Evolutionary conservation across 2,797 vertebrate genomes (phyloP).

Genomic region (Channa striata): DNA sequence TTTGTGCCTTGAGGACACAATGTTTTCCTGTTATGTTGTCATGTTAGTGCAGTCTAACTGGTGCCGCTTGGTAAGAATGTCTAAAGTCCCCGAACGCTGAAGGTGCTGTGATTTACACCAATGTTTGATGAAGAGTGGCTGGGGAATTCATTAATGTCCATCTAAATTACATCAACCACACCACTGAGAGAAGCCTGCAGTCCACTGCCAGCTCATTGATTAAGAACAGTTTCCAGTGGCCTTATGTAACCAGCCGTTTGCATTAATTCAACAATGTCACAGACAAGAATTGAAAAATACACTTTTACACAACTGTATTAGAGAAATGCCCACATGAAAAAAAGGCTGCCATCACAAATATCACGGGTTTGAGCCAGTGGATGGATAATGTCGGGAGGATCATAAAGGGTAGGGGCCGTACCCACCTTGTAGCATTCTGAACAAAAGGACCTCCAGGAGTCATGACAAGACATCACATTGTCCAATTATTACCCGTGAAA

Average conservation of each 20-base stretch:
- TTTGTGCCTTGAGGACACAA: slow-evolving; percentile 32
- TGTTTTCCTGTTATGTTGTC: slow-evolving; percentile 48
- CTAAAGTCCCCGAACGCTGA: slow-evolving; percentile 41
- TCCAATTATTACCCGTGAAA: slow-evolving; percentile 71
- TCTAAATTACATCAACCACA: slow-evolving; percentile 75
- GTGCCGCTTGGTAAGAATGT: slow-evolving; percentile 42
- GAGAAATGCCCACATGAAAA: slow-evolving; percentile 55
- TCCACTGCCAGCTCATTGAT: slow-evolving; percentile 69
- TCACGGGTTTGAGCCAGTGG: slow-evolving; percentile 18
- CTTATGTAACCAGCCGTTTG: slow-evolving; percentile 65
- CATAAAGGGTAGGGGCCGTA: slow-evolving; percentile 11
- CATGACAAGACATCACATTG: slow-evolving; percentile 43
- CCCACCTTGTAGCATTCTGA: slow-evolving; percentile 12
- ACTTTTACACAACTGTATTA: slow-evolving; percentile 19
- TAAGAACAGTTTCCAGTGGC: slow-evolving; percentile 64
- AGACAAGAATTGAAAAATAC: slow-evolving; percentile 7
- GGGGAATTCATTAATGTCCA: slow-evolving; percentile 73
- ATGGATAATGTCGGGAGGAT: slow-evolving; percentile 46
- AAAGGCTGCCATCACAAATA: slow-evolving; percentile 51
- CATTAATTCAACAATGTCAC: slow-evolving; percentile 36
- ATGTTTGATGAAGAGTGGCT: slow-evolving; percentile 66
- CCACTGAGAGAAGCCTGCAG: slow-evolving; percentile 61
- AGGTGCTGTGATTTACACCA: slow-evolving; percentile 69
- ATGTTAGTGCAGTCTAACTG: slow-evolving; percentile 36
- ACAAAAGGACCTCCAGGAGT: slow-evolving; percentile 50